Evolutionary conservation across 2,797 vertebrate genomes (phyloP), one percentile per base, ranked within the genome.

Genomic region (Anisognathus igniventris): DNA sequence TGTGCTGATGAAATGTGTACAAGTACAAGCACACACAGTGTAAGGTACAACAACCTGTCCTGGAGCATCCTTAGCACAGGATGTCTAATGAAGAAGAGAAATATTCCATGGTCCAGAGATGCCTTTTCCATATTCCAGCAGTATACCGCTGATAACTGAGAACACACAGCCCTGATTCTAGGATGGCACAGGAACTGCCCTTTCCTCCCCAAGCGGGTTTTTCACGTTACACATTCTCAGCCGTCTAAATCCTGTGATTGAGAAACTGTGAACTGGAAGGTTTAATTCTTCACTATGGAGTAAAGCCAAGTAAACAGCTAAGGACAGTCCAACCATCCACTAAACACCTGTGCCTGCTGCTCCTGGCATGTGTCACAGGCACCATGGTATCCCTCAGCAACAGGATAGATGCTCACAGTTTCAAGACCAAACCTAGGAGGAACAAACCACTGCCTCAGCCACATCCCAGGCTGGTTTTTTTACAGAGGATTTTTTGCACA

Each of bases 351-450:
- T 21, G 21, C 42, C 45, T 72, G 45, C 45, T 58, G 21, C 44
- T 72, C 48, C 12, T 24, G 23, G 33, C 2, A 0, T 0, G 1
- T 48, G 77, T 16, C 40, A 45, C 40, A 37, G 31, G 31, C 24
- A 54, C 19, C 1, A 0, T 1, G 10, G 39, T 2, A 68, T 51
- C 45, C 57, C 22, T 50, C 45, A 35, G 54, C 13, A 39, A 6
- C 0, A 3, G 51, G 20, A 33, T 12, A 30, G 28, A 10, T 14
- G 21, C 27, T 42, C n/a, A 21, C 5, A 16, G 14, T 17, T 66
- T 73, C n/a, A 65, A 56, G 28, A 76, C 9, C 22, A 73, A 30
- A 70, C 17, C 33, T 33, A 24, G 0, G 1, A 84, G 39, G 33
- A 85, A 6, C 18, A 65, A 81, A 35, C 3, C 11, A 12, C 31